Base-by-base conservation (phyloP, 2,888 invertebrate genomes). In the Acronicta aceris region DNA sequence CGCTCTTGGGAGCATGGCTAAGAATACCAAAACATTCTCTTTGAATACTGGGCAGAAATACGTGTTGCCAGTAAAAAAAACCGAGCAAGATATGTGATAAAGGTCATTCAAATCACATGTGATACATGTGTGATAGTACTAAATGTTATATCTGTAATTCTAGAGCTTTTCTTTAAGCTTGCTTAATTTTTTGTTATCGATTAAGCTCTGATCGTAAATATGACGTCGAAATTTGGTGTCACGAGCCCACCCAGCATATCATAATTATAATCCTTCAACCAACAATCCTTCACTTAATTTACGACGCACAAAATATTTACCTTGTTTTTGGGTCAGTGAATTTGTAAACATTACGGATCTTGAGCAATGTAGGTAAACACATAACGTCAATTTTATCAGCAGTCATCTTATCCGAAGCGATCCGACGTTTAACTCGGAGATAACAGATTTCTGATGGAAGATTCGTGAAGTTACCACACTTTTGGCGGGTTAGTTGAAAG, bases 311-410 rank as follows among this genome's bases (percentile, higher is more conserved):
- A 36, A 60, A 74, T 57, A 66, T 76, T 73, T 52, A 54, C 43
- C 33, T 36, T 8, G 10, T 10, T 49, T 55, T 15, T 71, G 62
- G 76, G 78, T 56, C 67, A 78, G 45, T 53, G 38, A 46, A 50
- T 76, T 55, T 55, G 62, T 62, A 54, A 67, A 71, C 53, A 64
- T 72, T 76, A 64, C 79, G 56, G 59, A 72, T 72, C 53, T 45
- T 27, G 15, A 9, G 17, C 16, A 54, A 75, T 62, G 48, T 76
- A 57, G 73, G 76, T 63, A 76, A 72, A 59, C 59, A 76, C 46
- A 62, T 25, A 30, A 36, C 38, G 27, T 30, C 74, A 69, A 50
- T 46, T 53, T 69, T 70, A 70, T 70, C 70, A 62, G 21, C 2
- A 8, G 27, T 45, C 60, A 67, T 65, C 58, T 67, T 78, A 65